Conservation (phyloP, 2,113 vertebrate genomes). For the Trogon surrucura region DNA sequence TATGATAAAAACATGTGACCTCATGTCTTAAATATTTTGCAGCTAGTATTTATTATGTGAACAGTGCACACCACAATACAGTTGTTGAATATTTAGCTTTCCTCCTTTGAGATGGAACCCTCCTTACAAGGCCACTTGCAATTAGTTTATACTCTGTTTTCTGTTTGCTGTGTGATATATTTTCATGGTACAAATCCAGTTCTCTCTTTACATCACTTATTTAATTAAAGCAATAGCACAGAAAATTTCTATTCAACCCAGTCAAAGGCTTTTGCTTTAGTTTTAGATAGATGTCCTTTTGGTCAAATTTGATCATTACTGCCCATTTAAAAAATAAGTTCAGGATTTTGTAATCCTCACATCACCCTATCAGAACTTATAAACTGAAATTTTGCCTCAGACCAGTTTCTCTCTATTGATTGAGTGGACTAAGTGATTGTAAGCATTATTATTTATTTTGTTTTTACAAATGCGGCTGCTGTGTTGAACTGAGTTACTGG, state of each 20-base stretch:
- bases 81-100: background rate
- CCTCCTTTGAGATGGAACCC: background rate
- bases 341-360: background rate
- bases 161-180: background rate
- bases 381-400: background rate
- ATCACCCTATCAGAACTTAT: background rate
- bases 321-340: background rate
- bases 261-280: background rate
- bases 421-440: background rate
- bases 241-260: background rate
- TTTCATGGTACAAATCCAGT: background rate
- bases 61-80: background rate
- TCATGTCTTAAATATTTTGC: background rate
- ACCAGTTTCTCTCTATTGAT: background rate
- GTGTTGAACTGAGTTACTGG: background rate
- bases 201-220: background rate
- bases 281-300: background rate
- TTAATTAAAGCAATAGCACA: background rate
- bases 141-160: background rate
- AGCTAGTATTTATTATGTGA: background rate
- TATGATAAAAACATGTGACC: background rate
- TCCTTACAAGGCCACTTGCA: background rate
- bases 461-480: background rate
- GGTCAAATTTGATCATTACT: background rate
- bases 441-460: background rate